Percentiles rank a stretch among this genome's conserved stretches.
Conservation (phyloP, 1,140 invertebrate genomes). For the Ectropis grisescens region DNA sequence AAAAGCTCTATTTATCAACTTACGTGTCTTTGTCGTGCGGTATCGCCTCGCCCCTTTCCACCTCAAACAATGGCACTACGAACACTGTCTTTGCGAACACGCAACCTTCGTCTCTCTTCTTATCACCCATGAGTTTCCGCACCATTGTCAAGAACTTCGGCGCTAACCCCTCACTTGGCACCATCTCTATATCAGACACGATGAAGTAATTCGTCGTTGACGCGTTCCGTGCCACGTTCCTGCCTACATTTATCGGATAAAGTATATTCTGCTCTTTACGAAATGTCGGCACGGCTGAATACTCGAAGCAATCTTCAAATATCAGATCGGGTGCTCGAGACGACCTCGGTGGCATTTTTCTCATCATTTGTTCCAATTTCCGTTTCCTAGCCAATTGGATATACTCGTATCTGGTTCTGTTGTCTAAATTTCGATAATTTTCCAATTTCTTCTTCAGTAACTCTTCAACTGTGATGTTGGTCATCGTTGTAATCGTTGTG, state of each 20-base stretch:
- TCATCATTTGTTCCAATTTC: conserved; percentile 52
- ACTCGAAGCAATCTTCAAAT: conserved; percentile 53
- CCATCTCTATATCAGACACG: conserved; percentile 83
- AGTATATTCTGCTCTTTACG: conserved; percentile 68
- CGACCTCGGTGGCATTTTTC: conserved; percentile 14
- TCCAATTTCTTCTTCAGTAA: conserved; percentile 33
- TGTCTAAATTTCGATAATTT: conserved; percentile 37
- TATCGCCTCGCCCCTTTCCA: conserved; percentile 73
- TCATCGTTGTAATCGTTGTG: too few species aligned
- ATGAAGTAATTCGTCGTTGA: conserved; percentile 77
- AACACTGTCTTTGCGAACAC: conserved; percentile 72
- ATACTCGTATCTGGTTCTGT: conserved; percentile 42
- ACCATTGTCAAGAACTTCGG: conserved; percentile 75
- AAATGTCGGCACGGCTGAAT: conserved; percentile 57
- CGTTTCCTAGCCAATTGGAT: conserved; percentile 42
- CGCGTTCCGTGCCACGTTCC: conserved; percentile 77
- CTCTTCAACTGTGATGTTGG: conserved; percentile 32
- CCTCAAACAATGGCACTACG: conserved; percentile 82
- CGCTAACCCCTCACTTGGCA: conserved; percentile 77
- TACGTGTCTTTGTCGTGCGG: conserved; percentile 72
- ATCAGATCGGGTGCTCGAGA: conserved; percentile 20
- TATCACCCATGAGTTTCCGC: conserved; percentile 53
- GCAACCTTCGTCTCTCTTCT: conserved; percentile 45
- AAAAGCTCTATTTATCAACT: too few species aligned
- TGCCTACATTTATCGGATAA: conserved; percentile 84